These are phyloP conservation scores for Pelvicachromis taeniatus DNA, from an alignment of 2,113 vertebrate genomes.

Conservation along the genomic window DNA sequence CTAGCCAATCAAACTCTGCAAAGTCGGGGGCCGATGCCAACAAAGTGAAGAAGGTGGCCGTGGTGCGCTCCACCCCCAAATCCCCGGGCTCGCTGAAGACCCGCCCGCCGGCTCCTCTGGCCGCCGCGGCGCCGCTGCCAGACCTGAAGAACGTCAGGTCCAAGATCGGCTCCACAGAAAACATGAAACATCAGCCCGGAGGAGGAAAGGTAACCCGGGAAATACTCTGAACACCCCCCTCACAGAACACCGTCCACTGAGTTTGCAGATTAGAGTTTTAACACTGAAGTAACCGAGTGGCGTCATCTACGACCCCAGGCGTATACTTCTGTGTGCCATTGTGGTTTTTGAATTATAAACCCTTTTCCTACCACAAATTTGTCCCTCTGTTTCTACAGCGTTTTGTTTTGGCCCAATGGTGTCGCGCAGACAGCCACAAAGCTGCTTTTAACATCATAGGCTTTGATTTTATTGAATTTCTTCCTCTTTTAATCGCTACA, in stretches of 20 bases:
- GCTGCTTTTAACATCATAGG: fast-evolving
- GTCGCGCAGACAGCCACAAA: fast-evolving
- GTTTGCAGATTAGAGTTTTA: not conserved
- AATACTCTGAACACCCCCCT: fast-evolving
- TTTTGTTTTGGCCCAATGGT: fast-evolving
- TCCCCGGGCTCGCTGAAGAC: constrained; percentile 89
- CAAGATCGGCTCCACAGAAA: constrained; percentile 94
- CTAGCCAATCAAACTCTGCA: constrained; percentile 79
- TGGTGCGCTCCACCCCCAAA: constrained; percentile 93
- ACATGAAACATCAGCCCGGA: constrained; percentile 94
- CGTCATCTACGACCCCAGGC: not conserved
- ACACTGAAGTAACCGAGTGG: not conserved
- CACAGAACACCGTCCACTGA: not conserved
- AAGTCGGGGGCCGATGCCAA: constrained; percentile 81
- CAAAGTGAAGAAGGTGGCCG: constrained; percentile 91
- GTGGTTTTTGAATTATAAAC: not conserved
- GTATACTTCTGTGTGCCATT: fast-evolving
- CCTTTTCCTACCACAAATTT: not conserved
- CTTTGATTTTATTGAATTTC: fast-evolving
- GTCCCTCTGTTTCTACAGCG: not conserved
- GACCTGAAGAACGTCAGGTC: constrained; percentile 91
- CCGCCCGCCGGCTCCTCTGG: constrained; percentile 76
- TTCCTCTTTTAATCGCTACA: not conserved
- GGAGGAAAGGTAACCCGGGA: constrained; percentile 84
- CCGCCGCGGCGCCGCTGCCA: constrained; percentile 79